These are phyloP conservation scores for Cryptus viduatorius DNA, from an alignment of 2,888 invertebrate species.

Conservation along the genomic window DNA sequence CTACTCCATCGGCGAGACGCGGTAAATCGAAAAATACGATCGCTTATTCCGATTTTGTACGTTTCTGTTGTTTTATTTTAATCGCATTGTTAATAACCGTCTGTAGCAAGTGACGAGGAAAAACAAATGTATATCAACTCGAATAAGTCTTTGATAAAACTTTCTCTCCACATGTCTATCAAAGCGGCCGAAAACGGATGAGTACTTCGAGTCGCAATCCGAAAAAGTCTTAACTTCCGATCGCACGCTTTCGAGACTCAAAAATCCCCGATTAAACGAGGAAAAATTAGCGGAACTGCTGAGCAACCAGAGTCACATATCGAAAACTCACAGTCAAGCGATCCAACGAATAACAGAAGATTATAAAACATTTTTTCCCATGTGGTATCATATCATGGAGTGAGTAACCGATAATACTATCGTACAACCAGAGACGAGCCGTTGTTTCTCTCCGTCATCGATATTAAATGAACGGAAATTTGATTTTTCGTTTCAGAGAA, in stretches of 20 bases:
- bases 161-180: conserved; percentile 23
- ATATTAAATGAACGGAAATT: neutral
- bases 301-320: conserved; percentile 85
- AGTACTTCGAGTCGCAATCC: conserved; percentile 83
- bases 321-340: conserved; percentile 87
- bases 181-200: conserved; percentile 79
- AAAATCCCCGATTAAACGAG: conserved; percentile 90
- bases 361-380: conserved; percentile 87
- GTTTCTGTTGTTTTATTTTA: conserved; percentile 58
- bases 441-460: conserved; percentile 9
- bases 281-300: conserved; percentile 88
- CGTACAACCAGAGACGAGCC: neutral
- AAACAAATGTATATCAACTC: no score
- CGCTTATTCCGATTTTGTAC: conserved; percentile 78
- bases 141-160: no score
- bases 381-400: conserved; percentile 89
- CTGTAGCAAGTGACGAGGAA: no score
- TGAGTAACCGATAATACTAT: conserved; percentile 72
- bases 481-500: conserved; percentile 88
- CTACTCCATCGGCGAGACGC: conserved; percentile 68
- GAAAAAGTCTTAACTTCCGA: conserved; percentile 89
- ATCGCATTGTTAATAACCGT: neutral
- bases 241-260: conserved; percentile 91
- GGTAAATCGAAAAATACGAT: conserved; percentile 69
- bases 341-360: conserved; percentile 87